Percentiles rank a stretch among this genome's conserved stretches.
Evolutionary conservation across 2,113 vertebrate genomes (phyloP).

Genomic region (Pholis gunnellus): DNA sequence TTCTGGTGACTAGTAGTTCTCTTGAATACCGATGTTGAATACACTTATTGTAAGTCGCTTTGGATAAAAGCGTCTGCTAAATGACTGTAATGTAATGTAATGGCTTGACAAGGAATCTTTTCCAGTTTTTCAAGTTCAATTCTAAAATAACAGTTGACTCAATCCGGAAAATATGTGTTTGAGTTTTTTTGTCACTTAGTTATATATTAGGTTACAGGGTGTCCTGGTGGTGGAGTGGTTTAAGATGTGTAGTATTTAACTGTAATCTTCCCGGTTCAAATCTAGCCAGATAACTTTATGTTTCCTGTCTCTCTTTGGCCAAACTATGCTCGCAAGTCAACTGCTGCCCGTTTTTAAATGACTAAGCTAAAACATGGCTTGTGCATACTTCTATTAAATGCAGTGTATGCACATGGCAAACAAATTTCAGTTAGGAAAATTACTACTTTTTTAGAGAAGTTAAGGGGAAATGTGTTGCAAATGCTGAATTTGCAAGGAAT

Average conservation of each 20-base stretch:
- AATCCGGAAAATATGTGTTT: too few relatives aligned
- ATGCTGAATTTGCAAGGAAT: background rate
- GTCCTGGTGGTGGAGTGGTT: background rate
- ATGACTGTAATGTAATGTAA: too few relatives aligned
- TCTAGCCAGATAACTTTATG: background rate
- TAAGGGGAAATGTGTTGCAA: background rate
- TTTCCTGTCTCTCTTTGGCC: background rate
- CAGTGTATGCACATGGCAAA: too few relatives aligned
- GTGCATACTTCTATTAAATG: background rate
- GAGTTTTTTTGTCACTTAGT: background rate
- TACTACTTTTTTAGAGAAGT: too few relatives aligned
- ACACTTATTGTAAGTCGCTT: too few relatives aligned
- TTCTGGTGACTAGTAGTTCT: too few relatives aligned
- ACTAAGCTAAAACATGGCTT: background rate
- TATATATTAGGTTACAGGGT: background rate
- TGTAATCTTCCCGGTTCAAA: background rate
- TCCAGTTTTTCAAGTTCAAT: too few relatives aligned
- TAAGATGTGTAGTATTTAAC: background rate
- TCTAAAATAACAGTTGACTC: too few relatives aligned
- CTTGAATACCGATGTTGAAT: too few relatives aligned
- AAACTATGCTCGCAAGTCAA: background rate
- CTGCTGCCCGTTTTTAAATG: background rate
- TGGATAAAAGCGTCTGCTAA: too few relatives aligned
- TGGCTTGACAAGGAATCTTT: background rate
- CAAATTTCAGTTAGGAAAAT: too few relatives aligned